phyloP scores from a whole-genome alignment of 2,888 invertebrate species.

The Nomada lathburiana region DNA sequence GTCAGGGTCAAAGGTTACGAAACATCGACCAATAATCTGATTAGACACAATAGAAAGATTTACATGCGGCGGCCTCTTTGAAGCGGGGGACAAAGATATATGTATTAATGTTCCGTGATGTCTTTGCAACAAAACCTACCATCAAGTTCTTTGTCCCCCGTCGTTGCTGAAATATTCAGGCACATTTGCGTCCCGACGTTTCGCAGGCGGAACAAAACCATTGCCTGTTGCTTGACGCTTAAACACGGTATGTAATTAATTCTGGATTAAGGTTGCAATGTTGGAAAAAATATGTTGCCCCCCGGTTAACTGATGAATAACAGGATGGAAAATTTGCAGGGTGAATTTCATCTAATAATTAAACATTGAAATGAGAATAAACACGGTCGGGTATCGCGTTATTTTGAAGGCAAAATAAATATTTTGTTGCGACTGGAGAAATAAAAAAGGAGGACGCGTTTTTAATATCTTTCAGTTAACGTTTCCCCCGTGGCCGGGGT shows the following conservation, averaged over 20 bases:
- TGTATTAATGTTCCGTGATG: background rate
- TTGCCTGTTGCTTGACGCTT: background rate
- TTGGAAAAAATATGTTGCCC: background rate
- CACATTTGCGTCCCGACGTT: background rate
- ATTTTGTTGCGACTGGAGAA: conserved; percentile 29
- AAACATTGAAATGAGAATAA: conserved; percentile 26
- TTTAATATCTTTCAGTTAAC: conserved; percentile 20
- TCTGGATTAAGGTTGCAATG: background rate
- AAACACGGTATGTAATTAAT: no score
- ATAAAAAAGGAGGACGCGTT: conserved; percentile 19
- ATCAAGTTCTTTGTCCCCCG: background rate
- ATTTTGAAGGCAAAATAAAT: conserved; percentile 33
- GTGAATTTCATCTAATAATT: background rate
- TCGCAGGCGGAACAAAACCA: background rate
- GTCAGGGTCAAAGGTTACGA: conserved; percentile 38
- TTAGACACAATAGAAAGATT: conserved; percentile 40
- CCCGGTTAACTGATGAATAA: no score
- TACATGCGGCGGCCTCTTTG: conserved; percentile 26
- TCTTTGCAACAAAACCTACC: background rate
- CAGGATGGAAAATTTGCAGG: background rate
- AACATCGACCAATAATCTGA: conserved; percentile 36
- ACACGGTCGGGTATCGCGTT: conserved; percentile 3
- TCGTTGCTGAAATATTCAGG: background rate
- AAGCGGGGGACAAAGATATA: conserved; percentile 16
- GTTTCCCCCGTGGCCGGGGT: conserved; percentile 13